Evolutionary conservation across 2,888 invertebrate genomes (phyloP).

Genomic region (Cyclophora punctaria): DNA sequence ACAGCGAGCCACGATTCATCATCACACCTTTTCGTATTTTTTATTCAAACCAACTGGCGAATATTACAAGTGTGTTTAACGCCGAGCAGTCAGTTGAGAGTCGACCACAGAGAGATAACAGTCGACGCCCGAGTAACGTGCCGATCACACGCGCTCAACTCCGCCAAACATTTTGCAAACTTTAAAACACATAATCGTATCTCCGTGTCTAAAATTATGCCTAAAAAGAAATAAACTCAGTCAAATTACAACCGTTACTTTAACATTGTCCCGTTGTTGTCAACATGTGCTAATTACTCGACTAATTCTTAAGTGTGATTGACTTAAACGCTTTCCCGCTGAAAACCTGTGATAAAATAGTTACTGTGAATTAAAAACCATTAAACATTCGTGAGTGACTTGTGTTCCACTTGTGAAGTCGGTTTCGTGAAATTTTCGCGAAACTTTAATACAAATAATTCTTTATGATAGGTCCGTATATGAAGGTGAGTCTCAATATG

Average conservation of each 20-base stretch:
- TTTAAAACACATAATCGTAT: constrained; percentile 5
- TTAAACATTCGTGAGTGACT: constrained; percentile 22
- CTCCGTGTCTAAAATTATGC: constrained; percentile 48
- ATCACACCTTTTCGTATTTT: no score
- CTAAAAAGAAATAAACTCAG: constrained; percentile 60
- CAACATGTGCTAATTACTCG: constrained; percentile 37
- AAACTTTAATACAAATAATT: constrained; percentile 50
- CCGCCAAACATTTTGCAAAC: constrained; percentile 15
- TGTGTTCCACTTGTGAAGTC: constrained; percentile 23
- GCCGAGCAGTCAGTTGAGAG: neutral
- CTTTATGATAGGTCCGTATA: constrained; percentile 75
- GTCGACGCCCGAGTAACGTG: constrained; percentile 27
- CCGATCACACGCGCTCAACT: constrained; percentile 46
- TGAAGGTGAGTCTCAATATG: constrained; percentile 61
- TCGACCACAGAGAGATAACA: neutral
- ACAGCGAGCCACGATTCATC: no score
- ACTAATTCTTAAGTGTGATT: constrained; percentile 39
- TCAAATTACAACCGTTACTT: constrained; percentile 2
- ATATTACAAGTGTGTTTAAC: no score
- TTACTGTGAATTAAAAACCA: constrained; percentile 44
- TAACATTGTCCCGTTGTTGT: constrained; percentile 20
- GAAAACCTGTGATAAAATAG: constrained; percentile 49
- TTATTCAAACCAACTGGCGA: no score
- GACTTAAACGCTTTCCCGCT: constrained; percentile 33
- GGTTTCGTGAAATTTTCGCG: constrained; percentile 72